These are phyloP conservation scores for Slavum lentiscoides DNA, from an alignment of 2,888 invertebrate genomes.

Conservation along the genomic window DNA sequence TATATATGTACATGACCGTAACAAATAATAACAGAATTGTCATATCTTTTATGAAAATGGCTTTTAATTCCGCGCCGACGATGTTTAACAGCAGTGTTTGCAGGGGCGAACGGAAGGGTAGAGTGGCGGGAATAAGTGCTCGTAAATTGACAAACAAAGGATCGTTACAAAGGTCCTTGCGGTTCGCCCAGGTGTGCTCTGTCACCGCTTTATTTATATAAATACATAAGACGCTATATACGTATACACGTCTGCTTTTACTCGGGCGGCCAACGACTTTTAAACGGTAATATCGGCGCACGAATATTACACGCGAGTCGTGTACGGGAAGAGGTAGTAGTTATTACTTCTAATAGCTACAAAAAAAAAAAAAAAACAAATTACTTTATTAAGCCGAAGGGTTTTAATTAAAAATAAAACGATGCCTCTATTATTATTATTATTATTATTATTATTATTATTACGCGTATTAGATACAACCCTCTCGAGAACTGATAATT, in stretches of 20 bases:
- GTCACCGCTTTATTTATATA: neutral
- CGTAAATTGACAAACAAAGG: conserved; percentile 39
- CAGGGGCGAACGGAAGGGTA: neutral
- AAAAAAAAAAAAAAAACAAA: conserved; percentile 1
- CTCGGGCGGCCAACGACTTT: neutral
- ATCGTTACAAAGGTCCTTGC: conserved; percentile 40
- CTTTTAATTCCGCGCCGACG: conserved; percentile 27
- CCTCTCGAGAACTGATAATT: neutral
- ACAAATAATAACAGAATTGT: conserved; percentile 11
- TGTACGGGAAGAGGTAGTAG: neutral
- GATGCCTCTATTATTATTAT: neutral
- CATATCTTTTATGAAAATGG: conserved; percentile 12
- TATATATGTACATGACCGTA: conserved; percentile 7
- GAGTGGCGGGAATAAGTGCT: neutral
- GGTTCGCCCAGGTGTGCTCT: conserved; percentile 28
- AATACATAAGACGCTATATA: no score
- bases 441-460: neutral
- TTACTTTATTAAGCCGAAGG: neutral
- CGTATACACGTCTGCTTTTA: neutral
- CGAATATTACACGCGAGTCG: neutral
- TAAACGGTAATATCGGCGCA: neutral
- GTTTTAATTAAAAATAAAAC: conserved; percentile 35
- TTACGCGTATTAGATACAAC: neutral
- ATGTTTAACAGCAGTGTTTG: conserved; percentile 58
- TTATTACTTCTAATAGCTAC: neutral